Evolutionary conservation across 2,113 vertebrate genomes (phyloP).

Genomic region (Cricetomys ansorgei): DNA sequence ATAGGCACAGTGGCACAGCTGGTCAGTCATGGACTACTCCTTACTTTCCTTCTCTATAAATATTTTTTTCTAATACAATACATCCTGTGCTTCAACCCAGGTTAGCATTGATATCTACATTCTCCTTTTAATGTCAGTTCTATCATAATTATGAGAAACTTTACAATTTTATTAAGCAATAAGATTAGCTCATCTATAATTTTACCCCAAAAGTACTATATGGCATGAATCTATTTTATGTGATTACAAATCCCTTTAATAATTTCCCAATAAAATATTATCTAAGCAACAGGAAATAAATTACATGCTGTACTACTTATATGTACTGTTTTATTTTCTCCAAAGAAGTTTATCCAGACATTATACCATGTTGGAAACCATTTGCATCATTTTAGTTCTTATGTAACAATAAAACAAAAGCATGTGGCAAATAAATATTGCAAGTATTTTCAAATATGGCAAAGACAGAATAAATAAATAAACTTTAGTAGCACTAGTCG

Average conservation of each 20-base stretch:
- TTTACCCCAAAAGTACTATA: background rate
- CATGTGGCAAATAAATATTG: background rate
- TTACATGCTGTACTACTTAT: background rate
- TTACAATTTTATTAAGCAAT: background rate
- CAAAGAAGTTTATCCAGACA: background rate
- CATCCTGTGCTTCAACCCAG: background rate
- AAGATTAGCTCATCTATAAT: background rate
- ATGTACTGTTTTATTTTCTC: background rate
- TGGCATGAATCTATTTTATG: background rate
- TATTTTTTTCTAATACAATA: background rate
- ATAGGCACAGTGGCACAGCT: background rate
- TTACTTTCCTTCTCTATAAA: background rate
- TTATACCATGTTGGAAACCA: background rate
- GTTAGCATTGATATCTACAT: background rate
- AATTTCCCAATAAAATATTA: background rate
- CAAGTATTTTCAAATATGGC: no score
- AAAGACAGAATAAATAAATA: conserved; percentile 1
- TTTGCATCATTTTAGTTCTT: background rate
- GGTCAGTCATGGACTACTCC: background rate
- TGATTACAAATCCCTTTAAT: background rate
- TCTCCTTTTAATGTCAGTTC: background rate
- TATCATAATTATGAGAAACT: background rate
- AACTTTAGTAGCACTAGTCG: background rate
- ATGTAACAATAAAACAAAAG: background rate
- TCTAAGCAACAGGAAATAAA: background rate